These are phyloP conservation scores for Oegoconia quadripuncta DNA, from an alignment of 2,888 invertebrate species.

Conservation along the genomic window DNA sequence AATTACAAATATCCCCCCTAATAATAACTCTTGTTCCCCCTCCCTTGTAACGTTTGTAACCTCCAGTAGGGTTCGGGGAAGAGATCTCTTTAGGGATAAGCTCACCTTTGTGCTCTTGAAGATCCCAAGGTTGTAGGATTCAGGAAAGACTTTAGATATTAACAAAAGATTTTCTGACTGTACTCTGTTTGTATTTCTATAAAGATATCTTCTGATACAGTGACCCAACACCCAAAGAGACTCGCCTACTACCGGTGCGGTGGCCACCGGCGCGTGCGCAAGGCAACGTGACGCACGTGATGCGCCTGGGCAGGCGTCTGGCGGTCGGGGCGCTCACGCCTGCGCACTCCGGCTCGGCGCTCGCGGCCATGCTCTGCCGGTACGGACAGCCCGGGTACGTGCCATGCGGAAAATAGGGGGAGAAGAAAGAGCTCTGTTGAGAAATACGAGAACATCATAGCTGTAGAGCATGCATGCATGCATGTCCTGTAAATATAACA, in stretches of 20 bases:
- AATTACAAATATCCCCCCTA: too few species aligned
- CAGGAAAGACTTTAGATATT: too few species aligned
- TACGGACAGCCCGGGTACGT: slow-evolving; percentile 55
- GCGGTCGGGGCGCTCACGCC: slow-evolving; percentile 29
- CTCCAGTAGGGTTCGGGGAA: too few species aligned
- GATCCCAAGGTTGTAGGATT: too few species aligned
- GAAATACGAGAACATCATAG: too few species aligned
- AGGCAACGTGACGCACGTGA: slow-evolving; percentile 34
- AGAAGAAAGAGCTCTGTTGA: neutral
- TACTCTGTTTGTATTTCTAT: neutral
- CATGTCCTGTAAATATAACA: too few species aligned
- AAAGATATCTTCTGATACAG: slow-evolving; percentile 32
- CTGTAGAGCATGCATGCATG: too few species aligned
- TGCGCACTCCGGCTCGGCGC: slow-evolving; percentile 32
- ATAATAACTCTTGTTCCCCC: too few species aligned
- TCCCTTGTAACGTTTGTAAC: too few species aligned
- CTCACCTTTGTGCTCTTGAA: too few species aligned
- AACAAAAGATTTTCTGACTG: too few species aligned
- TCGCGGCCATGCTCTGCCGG: slow-evolving; percentile 46
- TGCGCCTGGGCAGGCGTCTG: slow-evolving; percentile 39
- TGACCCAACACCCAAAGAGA: slow-evolving; percentile 50
- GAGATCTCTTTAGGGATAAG: too few species aligned
- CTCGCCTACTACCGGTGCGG: slow-evolving; percentile 35
- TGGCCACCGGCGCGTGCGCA: slow-evolving; percentile 37
- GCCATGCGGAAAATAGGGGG: slow-evolving; percentile 38